Conservation (phyloP, 2,888 invertebrate genomes). For the Limnephilus rhombicus region DNA sequence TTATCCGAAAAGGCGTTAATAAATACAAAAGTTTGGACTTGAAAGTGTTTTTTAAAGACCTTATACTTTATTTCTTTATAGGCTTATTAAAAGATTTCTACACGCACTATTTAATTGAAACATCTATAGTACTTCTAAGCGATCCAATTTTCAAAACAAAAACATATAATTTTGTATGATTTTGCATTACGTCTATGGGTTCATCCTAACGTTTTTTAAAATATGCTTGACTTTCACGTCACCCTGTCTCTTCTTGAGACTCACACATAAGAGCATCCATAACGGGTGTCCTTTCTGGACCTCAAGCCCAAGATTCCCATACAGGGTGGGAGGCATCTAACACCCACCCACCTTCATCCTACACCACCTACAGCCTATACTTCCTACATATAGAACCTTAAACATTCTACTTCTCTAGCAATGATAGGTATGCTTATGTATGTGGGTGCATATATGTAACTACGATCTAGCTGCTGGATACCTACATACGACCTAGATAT, state of each 20-base stretch:
- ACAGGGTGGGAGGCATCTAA: slow-evolving; percentile 6
- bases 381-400: not conserved
- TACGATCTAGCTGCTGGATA: not conserved
- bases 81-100: too few relatives aligned
- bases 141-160: too few relatives aligned
- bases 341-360: not conserved
- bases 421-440: not conserved
- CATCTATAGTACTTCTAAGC: too few relatives aligned
- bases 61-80: too few relatives aligned
- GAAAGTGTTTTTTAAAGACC: too few relatives aligned
- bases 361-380: not conserved
- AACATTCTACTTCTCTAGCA: not conserved
- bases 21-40: too few relatives aligned
- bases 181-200: too few relatives aligned
- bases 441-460: not conserved
- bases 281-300: slow-evolving; percentile 36
- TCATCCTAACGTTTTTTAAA: too few relatives aligned
- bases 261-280: slow-evolving; percentile 40
- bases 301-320: slow-evolving; percentile 11
- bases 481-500: not conserved
- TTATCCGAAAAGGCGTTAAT: too few relatives aligned
- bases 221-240: too few relatives aligned
- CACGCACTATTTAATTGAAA: too few relatives aligned
- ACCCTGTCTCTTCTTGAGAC: not conserved
- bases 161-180: too few relatives aligned